These are phyloP conservation scores for Archips xylosteana DNA, from an alignment of 2,888 invertebrate species.

Conservation along the genomic window DNA sequence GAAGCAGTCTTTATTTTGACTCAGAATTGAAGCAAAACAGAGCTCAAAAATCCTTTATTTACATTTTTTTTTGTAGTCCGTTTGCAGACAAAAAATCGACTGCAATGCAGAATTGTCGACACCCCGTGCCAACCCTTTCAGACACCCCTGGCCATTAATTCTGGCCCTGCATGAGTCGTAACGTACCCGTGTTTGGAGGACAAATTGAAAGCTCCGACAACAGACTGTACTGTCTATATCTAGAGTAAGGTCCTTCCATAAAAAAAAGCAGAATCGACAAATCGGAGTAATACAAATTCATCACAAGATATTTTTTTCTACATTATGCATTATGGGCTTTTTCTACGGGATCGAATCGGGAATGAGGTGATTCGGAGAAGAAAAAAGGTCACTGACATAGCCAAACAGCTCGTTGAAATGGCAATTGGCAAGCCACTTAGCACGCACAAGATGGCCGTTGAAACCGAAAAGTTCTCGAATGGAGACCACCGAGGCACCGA, in stretches of 20 bases:
- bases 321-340: too few relatives aligned
- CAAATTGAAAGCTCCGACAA: conserved; percentile 74
- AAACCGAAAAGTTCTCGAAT: too few relatives aligned
- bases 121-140: conserved; percentile 57
- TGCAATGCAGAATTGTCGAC: conserved; percentile 7
- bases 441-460: too few relatives aligned
- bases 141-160: conserved; percentile 51
- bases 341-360: too few relatives aligned
- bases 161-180: conserved; percentile 4
- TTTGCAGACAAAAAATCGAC: not conserved
- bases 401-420: too few relatives aligned
- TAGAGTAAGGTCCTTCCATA: not conserved
- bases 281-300: not conserved
- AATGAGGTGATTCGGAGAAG: too few relatives aligned
- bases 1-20: too few relatives aligned
- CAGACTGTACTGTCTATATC: conserved; percentile 16
- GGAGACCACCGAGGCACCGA: too few relatives aligned
- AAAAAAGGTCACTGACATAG: too few relatives aligned
- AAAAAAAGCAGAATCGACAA: too few relatives aligned
- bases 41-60: not conserved
- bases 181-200: conserved; percentile 47
- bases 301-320: too few relatives aligned
- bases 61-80: not conserved
- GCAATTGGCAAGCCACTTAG: too few relatives aligned
- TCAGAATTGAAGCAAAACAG: not conserved